A percentile compares a stretch with the other conserved stretches of the same genome.
Conservation (phyloP, 2,797 vertebrate genomes). For the Sparidentex hasta region DNA sequence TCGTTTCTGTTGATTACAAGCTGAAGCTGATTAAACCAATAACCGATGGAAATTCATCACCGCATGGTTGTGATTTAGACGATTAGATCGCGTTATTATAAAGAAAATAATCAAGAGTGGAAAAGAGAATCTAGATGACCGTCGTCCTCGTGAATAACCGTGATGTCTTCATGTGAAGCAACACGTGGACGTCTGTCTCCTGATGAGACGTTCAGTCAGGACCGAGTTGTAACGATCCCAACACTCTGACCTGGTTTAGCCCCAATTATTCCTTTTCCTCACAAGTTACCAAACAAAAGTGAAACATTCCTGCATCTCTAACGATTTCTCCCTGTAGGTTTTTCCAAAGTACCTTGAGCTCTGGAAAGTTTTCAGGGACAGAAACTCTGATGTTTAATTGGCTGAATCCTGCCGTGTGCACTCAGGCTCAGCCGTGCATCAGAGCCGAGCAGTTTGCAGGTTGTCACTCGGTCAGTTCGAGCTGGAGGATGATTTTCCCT, state of each 20-base stretch:
- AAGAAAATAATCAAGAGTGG: background rate
- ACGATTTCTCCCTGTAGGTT: slow-evolving; percentile 12
- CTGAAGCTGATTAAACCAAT: slow-evolving; percentile 15
- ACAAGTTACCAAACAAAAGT: slow-evolving; percentile 15
- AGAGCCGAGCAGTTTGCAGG: slow-evolving; percentile 4
- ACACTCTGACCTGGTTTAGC: background rate
- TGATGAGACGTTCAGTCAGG: no score
- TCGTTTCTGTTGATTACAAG: slow-evolving; percentile 1
- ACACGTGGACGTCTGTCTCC: no score
- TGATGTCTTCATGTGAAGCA: no score
- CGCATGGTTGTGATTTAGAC: background rate
- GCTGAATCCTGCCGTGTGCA: background rate
- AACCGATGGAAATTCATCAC: slow-evolving; percentile 2
- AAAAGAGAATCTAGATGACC: slow-evolving; percentile 1
- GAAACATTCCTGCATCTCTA: slow-evolving; percentile 19
- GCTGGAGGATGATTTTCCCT: slow-evolving; percentile 32
- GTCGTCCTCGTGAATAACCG: background rate
- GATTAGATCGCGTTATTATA: background rate
- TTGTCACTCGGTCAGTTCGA: slow-evolving; percentile 47
- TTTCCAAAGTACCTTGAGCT: slow-evolving; percentile 11
- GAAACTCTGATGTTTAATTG: slow-evolving; percentile 43
- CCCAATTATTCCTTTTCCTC: background rate
- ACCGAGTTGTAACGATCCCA: background rate
- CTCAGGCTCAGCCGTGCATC: background rate
- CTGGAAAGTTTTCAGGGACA: slow-evolving; percentile 13